Conservation (phyloP, 2,888 invertebrate genomes). For the Eudasyphora cyanicolor region DNA sequence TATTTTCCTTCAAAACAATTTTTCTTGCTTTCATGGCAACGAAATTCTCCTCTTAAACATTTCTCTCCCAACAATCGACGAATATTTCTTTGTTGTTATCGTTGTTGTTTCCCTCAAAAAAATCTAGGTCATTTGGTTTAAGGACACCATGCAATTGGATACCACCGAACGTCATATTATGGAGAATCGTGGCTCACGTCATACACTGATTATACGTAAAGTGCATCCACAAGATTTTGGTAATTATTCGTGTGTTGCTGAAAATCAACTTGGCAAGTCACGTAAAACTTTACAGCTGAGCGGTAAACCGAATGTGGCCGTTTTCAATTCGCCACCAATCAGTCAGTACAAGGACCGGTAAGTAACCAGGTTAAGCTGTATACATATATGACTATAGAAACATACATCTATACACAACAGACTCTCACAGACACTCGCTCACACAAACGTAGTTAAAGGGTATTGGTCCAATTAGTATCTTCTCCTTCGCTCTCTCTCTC, state of each 20-base stretch:
- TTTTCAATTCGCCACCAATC: slow-evolving; percentile 84
- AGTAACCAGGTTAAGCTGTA: slow-evolving; percentile 66
- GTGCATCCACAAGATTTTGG: slow-evolving; percentile 86
- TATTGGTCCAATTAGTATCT: background rate
- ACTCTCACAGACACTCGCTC: too few species aligned
- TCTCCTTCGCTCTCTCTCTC: too few species aligned
- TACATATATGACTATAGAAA: background rate
- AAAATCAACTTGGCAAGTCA: slow-evolving; percentile 85
- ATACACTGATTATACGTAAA: slow-evolving; percentile 85
- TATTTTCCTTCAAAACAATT: background rate
- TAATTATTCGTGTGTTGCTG: slow-evolving; percentile 86
- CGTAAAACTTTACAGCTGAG: slow-evolving; percentile 85
- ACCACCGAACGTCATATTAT: slow-evolving; percentile 85
- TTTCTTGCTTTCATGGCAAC: too few species aligned
- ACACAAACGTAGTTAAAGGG: background rate
- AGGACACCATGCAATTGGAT: slow-evolving; percentile 85
- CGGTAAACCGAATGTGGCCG: slow-evolving; percentile 85
- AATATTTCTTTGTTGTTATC: background rate
- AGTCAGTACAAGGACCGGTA: slow-evolving; percentile 82
- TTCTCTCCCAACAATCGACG: background rate
- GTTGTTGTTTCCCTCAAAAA: background rate
- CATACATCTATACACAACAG: background rate
- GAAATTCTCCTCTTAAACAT: background rate
- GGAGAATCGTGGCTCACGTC: slow-evolving; percentile 85
- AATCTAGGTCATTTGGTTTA: slow-evolving; percentile 84